Base-by-base conservation (phyloP, 2,113 vertebrate species). In the Colinus virginianus region DNA sequence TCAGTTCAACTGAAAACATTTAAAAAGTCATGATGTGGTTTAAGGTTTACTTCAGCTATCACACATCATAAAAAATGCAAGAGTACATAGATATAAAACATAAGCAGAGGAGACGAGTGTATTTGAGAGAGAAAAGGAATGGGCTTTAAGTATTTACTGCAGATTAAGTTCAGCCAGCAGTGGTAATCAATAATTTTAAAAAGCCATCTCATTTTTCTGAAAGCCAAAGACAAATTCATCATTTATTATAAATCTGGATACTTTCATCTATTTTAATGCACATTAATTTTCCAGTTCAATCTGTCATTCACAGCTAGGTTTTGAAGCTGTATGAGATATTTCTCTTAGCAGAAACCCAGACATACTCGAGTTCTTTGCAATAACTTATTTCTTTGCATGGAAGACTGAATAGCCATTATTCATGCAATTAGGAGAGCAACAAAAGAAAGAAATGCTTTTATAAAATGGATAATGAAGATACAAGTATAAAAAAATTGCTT, bases 41-140 rank as follows among this genome's bases (percentile, higher is more conserved):
- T 77, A 61, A 71, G 34, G 63, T 26, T 88, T 85, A 74, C 26
- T 38, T 49, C 34, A 64, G 78, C 23, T 77, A 67, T 34, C 15
- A 51, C 16, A 61, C 45, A 74, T 26, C 75, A 46, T 51, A 84
- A 95, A 32, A 30, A 0, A 26, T 6, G 34, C 28, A 32, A 28
- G 32, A 66, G 34, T 6, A 59, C 2, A 8, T 5, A n/a, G 8
- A 18, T 61, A 77, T 30, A 81, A 77, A 76, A 62, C 19, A 59
- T 0, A 1, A 72, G 59, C 7, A 34, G 34, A 62, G 56, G 11
- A 69, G 16, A 59, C 32, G 38, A 78, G 3, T 0, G 38, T 38
- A 49, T 72, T 62, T 63, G 43, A 84, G 25, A 63, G 19, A 78
- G 67, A 86, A 91, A 38, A 76, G 48, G 30, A 93, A 71, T 0